Evolutionary conservation across 2,113 vertebrate genomes (phyloP), one percentile per base, ranked within the genome.

Genomic region (Hirundichthys speculiger): DNA sequence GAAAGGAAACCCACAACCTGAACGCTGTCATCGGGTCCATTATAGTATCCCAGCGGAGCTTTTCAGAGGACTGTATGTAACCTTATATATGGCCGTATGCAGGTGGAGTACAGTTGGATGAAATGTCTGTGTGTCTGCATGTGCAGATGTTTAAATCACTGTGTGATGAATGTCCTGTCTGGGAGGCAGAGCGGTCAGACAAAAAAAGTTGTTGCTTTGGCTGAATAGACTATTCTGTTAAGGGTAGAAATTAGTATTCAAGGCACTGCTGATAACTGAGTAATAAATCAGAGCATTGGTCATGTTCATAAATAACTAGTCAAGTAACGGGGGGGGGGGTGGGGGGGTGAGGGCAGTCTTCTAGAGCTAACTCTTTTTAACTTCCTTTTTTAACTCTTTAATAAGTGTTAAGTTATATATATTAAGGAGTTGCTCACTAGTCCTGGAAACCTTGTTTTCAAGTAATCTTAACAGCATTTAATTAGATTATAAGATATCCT

Each of bases 11-110:
- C 74, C 61, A 64, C 49, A 82, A 78, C 70, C 54, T 75, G 62
- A 73, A 72, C 20, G 16, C 53, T 76, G 79, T 85, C 88, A 83
- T 77, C 78, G 55, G 66, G 16, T 54, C 58, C 69, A 80, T 82
- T 82, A 70, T 79, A 24, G 54, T 65, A 66, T 76, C 62, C 55
- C 72, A 66, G 13, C 13, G 5, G 55, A 73, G 76, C 74, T 64
- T 82, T 79, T 76, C 43, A 38, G 25, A 73, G 56, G 50, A 67
- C 69, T 55, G 47, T 64, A 64, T 68, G 73, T 51, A 73, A 75
- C 61, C 38, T 53, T 77, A 55, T 58, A 64, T 57, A 47, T 6
- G 38, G 51, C 51, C 49, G 57, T 67, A 56, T 21, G 13, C 80
- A 87, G 75, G 70, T 75, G 77, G 63, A 73, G 55, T 21, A 22